These are phyloP conservation scores for Mus spicilegus DNA, from an alignment of 2,113 vertebrate species.

Conservation along the genomic window DNA sequence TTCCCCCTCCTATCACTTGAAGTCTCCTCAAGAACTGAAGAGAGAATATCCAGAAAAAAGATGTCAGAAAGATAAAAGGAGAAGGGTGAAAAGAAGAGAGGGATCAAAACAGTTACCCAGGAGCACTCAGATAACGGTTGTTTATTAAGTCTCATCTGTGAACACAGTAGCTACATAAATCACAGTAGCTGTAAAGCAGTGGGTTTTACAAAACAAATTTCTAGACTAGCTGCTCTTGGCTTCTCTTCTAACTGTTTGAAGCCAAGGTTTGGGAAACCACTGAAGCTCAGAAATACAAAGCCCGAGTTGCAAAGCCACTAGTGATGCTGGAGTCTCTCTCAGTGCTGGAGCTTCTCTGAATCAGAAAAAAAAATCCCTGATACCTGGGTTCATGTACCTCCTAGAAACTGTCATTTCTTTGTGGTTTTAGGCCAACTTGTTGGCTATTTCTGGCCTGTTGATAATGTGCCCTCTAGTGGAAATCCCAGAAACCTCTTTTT, in stretches of 20 bases:
- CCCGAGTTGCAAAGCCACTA: background rate
- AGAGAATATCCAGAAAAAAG: conserved; percentile 14
- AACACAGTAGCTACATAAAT: background rate
- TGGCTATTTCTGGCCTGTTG: background rate
- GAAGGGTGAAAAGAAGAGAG: background rate
- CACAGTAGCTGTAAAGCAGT: background rate
- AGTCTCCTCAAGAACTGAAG: conserved; percentile 33
- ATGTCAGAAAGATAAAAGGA: background rate
- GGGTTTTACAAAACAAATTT: background rate
- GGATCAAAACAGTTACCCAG: background rate
- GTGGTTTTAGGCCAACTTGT: background rate
- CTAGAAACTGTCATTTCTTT: background rate
- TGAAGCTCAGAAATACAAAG: background rate
- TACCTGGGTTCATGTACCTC: background rate
- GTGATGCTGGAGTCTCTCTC: background rate
- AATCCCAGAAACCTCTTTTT: background rate
- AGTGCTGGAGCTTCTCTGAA: background rate
- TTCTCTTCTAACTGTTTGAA: background rate
- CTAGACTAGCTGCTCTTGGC: too few species aligned
- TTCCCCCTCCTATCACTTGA: background rate
- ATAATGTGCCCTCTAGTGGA: conserved; percentile 65
- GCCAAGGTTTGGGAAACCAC: background rate
- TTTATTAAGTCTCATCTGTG: background rate
- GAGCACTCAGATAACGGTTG: background rate
- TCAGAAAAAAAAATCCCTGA: background rate